A percentile compares a stretch with the other conserved stretches of the same genome.
Evolutionary conservation across 2,888 invertebrate genomes (phyloP).

Genomic region (Bhutanitis thaidina): DNA sequence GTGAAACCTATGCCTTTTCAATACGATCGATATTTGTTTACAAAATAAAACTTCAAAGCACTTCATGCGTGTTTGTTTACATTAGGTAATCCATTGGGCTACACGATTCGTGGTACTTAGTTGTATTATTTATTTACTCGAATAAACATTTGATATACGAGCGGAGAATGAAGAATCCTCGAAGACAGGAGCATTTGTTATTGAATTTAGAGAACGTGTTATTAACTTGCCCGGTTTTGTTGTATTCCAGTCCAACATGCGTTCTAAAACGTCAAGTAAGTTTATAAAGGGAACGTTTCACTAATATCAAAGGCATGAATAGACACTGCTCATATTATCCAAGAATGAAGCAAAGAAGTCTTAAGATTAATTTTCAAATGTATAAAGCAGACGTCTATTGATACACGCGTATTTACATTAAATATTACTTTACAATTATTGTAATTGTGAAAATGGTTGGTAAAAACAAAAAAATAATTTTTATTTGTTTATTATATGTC

Average conservation of each 20-base stretch:
- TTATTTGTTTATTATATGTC: too few relatives aligned
- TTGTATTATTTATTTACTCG: slow-evolving; percentile 37
- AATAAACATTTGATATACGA: slow-evolving; percentile 36
- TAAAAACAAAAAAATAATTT: too few relatives aligned
- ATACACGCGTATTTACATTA: too few relatives aligned
- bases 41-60: slow-evolving; percentile 19
- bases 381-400: too few relatives aligned
- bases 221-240: neutral
- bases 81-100: slow-evolving; percentile 38
- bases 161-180: slow-evolving; percentile 16
- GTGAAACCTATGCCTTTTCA: neutral
- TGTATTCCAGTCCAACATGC: neutral
- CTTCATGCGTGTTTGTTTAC: slow-evolving; percentile 34
- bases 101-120: slow-evolving; percentile 33
- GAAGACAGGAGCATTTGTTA: slow-evolving; percentile 6
- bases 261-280: neutral
- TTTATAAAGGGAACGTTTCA: neutral
- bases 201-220: slow-evolving; percentile 1
- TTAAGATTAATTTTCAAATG: too few relatives aligned
- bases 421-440: too few relatives aligned
- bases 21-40: slow-evolving; percentile 16
- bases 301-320: slow-evolving; percentile 1
- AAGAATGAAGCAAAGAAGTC: too few relatives aligned
- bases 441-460: too few relatives aligned
- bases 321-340: too few relatives aligned